Base-by-base conservation (phyloP, 2,888 invertebrate species). In the Meloe dianella region DNA sequence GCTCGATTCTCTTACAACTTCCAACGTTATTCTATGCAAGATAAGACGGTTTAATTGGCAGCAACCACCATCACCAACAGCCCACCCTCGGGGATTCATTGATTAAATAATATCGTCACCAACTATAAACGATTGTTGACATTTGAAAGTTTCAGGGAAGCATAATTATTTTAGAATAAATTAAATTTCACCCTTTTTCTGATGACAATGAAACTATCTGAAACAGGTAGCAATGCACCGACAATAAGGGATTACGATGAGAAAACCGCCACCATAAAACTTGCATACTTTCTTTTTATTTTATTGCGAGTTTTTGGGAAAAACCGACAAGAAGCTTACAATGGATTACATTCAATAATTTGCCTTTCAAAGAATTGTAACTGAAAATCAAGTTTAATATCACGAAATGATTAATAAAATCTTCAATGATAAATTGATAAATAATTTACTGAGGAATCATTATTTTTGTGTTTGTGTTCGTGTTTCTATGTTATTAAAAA, bases 11-110 rank as follows among this genome's bases (percentile, higher is more conserved):
- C 41, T 5, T 41, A 77, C 76, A 77, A 77, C 79, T 79, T 79
- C 78, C 47, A 78, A 77, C 78, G 79, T 79, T 81, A 47, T 22
- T 47, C 81, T 81, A 82, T 82, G 82, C 81, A 82, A 41, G 82
- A 82, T 82, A 82, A 82, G 82, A 80, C 73, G 77, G 78, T 81
- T 82, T 82, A 82, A 82, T 82, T 82, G 81, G 76, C 73, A 67
- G 69, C 68, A 57, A n/a, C 57, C 9, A 27, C 47, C 47, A n/a
- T n/a, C n/a, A 20, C n/a, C 47, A 47, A 8, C 47, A 17, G 17
- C 20, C 20, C 20, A 47, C 20, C 17, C 20, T n/a, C 9, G 12
- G 4, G 14, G 4, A 35, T 35, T 35, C 12, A 12, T 12, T 10
- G 35, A 35, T 35, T 27, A 14, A 35, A n/a, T n/a, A 35, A 35